phyloP scores from a whole-genome alignment of 2,888 invertebrate species.

The Tillus elongatus region DNA sequence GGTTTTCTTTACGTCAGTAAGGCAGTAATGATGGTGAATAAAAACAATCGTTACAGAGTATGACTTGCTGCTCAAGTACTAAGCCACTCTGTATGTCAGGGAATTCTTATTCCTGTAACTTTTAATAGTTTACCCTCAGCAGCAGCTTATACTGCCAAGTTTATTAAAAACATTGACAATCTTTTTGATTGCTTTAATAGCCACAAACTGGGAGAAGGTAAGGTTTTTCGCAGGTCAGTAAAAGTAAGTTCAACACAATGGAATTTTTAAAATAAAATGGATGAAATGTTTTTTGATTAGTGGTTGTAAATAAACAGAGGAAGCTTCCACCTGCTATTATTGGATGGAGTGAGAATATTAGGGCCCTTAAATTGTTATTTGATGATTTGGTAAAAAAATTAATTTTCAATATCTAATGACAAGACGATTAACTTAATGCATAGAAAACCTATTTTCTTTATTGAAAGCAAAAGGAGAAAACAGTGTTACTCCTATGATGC shows the following conservation, averaged over 20 bases:
- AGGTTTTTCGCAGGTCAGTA: conserved; percentile 2
- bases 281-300: neutral
- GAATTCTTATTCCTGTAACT: neutral
- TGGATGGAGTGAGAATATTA: conserved; percentile 2
- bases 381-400: conserved; percentile 1
- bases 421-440: conserved; percentile 2
- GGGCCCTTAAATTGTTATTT: neutral
- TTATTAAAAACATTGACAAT: conserved; percentile 3
- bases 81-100: conserved; percentile 1
- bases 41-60: too few species aligned
- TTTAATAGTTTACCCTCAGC: conserved; percentile 3
- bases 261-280: neutral
- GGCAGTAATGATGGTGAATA: too few species aligned
- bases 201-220: neutral
- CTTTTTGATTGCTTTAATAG: conserved; percentile 3
- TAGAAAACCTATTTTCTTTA: neutral
- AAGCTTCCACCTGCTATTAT: conserved; percentile 1
- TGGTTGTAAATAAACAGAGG: neutral
- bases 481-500: conserved; percentile 4
- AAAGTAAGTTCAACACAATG: neutral
- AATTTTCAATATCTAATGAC: conserved; percentile 1
- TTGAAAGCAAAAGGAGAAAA: conserved; percentile 3
- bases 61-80: conserved; percentile 2
- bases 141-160: conserved; percentile 1
- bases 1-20: too few species aligned